Evolutionary conservation across 2,888 invertebrate species (phyloP).

Genomic region (Teleogryllus oceanicus): DNA sequence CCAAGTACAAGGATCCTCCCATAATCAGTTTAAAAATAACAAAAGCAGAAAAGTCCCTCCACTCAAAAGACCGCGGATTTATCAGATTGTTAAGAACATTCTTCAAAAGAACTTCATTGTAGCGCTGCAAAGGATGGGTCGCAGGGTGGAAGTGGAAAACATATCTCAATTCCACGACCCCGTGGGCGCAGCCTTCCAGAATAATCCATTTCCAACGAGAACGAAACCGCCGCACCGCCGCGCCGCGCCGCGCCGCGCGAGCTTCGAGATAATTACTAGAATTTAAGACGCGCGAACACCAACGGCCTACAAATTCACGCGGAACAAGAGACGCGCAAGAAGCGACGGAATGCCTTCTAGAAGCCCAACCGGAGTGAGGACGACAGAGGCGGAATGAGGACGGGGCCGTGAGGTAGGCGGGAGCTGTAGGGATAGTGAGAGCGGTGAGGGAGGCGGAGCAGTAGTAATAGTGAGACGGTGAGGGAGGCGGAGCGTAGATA

Average conservation of each 20-base stretch:
- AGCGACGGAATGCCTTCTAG: neutral
- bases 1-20: neutral
- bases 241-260: neutral
- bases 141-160: neutral
- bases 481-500: no score
- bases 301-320: neutral
- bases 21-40: conserved; percentile 6
- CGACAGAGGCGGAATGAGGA: no score
- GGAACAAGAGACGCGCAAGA: conserved; percentile 7
- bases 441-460: no score
- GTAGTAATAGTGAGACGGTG: no score
- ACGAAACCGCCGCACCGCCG: neutral
- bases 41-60: neutral
- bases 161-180: neutral
- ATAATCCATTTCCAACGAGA: conserved; percentile 8
- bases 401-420: neutral
- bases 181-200: neutral
- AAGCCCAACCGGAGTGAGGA: neutral
- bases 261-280: neutral
- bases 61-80: neutral
- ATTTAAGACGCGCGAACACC: conserved; percentile 1
- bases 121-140: neutral
- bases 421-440: no score
- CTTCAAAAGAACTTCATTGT: neutral
- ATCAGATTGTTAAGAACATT: neutral